These are phyloP conservation scores for Scaptomyza graminum DNA, from an alignment of 1,140 invertebrate genomes.

Conservation along the genomic window DNA sequence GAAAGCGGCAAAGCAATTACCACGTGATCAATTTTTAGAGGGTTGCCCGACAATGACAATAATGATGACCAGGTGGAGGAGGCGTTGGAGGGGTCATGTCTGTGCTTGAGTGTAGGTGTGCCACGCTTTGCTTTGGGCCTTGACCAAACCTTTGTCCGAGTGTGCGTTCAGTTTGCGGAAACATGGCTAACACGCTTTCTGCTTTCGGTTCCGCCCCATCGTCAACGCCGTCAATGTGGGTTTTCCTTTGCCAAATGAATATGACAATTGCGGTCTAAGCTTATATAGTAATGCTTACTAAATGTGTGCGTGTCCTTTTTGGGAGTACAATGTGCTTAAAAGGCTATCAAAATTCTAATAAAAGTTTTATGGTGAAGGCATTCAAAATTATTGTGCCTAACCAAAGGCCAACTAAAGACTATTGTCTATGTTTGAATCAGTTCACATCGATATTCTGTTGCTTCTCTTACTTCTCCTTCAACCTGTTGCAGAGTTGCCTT, in stretches of 20 bases:
- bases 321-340: too few relatives aligned
- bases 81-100: background rate
- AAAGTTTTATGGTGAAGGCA: too few relatives aligned
- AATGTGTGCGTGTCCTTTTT: background rate
- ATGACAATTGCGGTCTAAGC: slow-evolving; percentile 39
- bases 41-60: slow-evolving; percentile 28
- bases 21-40: slow-evolving; percentile 56
- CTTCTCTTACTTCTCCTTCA: background rate
- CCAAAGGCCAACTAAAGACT: too few relatives aligned
- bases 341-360: too few relatives aligned
- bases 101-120: slow-evolving; percentile 8
- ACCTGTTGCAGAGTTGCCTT: slow-evolving; percentile 20
- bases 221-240: slow-evolving; percentile 44
- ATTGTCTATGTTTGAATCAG: too few relatives aligned
- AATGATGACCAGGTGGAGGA: slow-evolving; percentile 24
- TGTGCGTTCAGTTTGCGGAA: slow-evolving; percentile 49
- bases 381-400: background rate
- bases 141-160: background rate
- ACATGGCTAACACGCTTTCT: slow-evolving; percentile 40
- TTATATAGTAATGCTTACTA: background rate
- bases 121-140: slow-evolving; percentile 8
- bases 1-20: slow-evolving; percentile 29
- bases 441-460: too few relatives aligned
- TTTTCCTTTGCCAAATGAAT: slow-evolving; percentile 56
- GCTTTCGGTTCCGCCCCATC: slow-evolving; percentile 18